Percentiles rank a stretch among this genome's conserved stretches.
These are phyloP conservation scores for Crossaster papposus DNA, from an alignment of 53 echinoderm and acorn worm species.

Conservation along the genomic window DNA sequence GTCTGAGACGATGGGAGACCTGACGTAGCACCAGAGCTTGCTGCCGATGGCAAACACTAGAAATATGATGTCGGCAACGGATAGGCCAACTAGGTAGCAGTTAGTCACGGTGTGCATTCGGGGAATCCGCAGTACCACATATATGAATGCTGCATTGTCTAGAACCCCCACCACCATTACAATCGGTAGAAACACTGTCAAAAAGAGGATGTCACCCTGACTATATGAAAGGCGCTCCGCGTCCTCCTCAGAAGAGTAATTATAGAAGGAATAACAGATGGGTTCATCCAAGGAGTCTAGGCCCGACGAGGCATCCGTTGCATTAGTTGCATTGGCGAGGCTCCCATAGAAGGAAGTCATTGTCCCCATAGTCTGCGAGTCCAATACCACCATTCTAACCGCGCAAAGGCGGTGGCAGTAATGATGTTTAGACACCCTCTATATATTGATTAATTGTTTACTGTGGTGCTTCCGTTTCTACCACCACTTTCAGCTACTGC, in stretches of 20 bases:
- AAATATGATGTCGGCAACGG: constrained; percentile 85
- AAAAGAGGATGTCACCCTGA: constrained; percentile 60
- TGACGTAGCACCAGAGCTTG: constrained; percentile 67
- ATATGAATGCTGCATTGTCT: constrained; percentile 83
- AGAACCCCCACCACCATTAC: constrained; percentile 73
- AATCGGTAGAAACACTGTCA: constrained; percentile 72
- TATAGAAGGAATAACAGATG: background rate
- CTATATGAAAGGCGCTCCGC: constrained; percentile 34
- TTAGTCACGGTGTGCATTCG: constrained; percentile 90
- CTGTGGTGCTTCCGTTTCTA: background rate
- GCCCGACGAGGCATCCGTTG: background rate
- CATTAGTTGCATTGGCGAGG: background rate
- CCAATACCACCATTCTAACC: background rate
- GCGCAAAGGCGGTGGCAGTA: background rate
- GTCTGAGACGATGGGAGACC: constrained; percentile 73
- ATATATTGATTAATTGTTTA: background rate
- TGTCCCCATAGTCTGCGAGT: background rate
- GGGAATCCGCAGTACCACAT: constrained; percentile 78
- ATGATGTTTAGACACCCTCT: background rate
- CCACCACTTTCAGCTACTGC: background rate
- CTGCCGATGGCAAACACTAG: constrained; percentile 80
- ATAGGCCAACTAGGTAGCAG: constrained; percentile 81
- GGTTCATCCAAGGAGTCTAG: background rate
- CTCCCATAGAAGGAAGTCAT: background rate
- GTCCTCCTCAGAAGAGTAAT: background rate